phyloP scores from a whole-genome alignment of 2,797 vertebrate genomes.

The Coccyzus lansbergi region DNA sequence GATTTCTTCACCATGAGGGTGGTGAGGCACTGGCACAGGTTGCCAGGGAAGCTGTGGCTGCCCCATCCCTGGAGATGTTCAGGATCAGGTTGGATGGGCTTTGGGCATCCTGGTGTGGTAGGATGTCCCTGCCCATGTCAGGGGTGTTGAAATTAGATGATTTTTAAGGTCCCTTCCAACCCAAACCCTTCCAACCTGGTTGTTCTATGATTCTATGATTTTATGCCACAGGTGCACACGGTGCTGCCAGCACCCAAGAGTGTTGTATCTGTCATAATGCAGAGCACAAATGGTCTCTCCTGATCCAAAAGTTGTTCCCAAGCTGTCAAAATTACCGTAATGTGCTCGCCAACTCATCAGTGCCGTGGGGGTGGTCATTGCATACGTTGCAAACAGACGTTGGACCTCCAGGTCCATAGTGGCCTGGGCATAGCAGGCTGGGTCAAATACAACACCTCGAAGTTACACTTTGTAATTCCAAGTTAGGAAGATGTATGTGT shows the following conservation, averaged over 20 bases:
- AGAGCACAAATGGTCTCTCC: background rate
- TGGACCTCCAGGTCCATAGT: background rate
- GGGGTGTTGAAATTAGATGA: no score
- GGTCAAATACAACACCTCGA: background rate
- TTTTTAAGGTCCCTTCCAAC: no score
- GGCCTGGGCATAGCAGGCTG: background rate
- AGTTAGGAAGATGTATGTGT: background rate
- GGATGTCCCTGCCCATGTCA: no score
- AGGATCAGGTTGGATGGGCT: no score
- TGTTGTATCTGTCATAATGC: fast-evolving
- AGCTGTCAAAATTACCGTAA: background rate
- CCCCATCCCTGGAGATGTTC: no score
- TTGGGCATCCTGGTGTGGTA: no score
- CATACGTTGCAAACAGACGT: fast-evolving
- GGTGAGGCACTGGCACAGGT: no score
- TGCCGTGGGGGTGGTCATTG: background rate
- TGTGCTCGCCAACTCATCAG: fast-evolving
- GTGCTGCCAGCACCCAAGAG: no score
- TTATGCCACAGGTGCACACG: fast-evolving
- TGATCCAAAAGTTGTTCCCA: background rate
- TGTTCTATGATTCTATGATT: no score
- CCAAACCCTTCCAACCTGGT: no score
- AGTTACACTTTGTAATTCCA: background rate
- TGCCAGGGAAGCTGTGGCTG: no score
- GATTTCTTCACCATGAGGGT: no score